These are phyloP conservation scores for Drosophila micromelanica DNA, from an alignment of 1,140 invertebrate species.

Conservation along the genomic window DNA sequence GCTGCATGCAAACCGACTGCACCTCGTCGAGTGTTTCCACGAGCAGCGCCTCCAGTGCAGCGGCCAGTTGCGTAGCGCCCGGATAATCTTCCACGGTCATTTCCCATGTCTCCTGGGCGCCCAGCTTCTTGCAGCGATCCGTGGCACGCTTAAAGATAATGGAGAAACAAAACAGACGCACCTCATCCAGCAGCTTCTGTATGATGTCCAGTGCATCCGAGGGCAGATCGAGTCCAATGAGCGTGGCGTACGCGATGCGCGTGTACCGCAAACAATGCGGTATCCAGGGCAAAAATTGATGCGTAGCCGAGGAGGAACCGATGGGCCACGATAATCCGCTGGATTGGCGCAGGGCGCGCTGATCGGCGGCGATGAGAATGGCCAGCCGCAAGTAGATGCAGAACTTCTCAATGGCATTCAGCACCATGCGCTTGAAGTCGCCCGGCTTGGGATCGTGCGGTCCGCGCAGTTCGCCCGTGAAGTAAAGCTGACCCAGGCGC, in stretches of 20 bases:
- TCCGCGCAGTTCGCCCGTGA: slow-evolving; percentile 92
- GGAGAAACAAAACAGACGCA: slow-evolving; percentile 94
- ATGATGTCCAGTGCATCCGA: slow-evolving; percentile 92
- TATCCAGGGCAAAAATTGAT: slow-evolving; percentile 89
- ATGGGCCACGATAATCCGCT: slow-evolving; percentile 84
- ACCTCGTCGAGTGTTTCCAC: slow-evolving; percentile 93
- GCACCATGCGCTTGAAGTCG: slow-evolving; percentile 87
- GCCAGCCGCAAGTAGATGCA: slow-evolving; percentile 88
- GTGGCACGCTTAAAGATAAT: slow-evolving; percentile 93
- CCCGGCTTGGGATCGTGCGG: slow-evolving; percentile 87
- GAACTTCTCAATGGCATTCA: slow-evolving; percentile 88
- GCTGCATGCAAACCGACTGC: slow-evolving; percentile 92
- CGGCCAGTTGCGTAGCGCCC: slow-evolving; percentile 88
- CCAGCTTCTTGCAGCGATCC: slow-evolving; percentile 91
- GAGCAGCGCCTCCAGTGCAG: slow-evolving; percentile 92
- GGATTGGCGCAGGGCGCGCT: slow-evolving; percentile 73
- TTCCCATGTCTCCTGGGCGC: slow-evolving; percentile 94
- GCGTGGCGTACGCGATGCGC: slow-evolving; percentile 88
- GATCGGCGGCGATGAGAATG: slow-evolving; percentile 86
- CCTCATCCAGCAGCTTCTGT: slow-evolving; percentile 93
- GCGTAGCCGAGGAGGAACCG: slow-evolving; percentile 84
- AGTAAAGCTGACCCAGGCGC: slow-evolving; percentile 95
- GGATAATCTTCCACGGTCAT: slow-evolving; percentile 90
- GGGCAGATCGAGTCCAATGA: slow-evolving; percentile 91
- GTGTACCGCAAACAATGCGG: slow-evolving; percentile 91